Evolutionary conservation across 1,140 invertebrate species (phyloP).

Genomic region (Neoseiulus cucumeris): DNA sequence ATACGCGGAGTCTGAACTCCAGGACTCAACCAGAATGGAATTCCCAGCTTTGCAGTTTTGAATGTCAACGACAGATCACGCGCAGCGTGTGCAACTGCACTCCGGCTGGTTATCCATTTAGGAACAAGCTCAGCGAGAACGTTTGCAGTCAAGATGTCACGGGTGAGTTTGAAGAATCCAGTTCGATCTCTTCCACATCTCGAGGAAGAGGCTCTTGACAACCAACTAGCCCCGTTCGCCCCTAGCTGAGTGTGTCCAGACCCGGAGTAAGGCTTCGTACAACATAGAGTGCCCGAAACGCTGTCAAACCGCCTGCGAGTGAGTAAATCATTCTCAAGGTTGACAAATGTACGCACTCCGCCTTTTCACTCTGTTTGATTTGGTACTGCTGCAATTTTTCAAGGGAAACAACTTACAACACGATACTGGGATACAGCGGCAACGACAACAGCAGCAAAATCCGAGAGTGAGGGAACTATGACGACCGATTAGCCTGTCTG

Average conservation of each 20-base stretch:
- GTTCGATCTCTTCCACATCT: no score
- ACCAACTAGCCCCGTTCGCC: no score
- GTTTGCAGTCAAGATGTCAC: not conserved
- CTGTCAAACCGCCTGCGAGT: not conserved
- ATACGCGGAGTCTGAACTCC: not conserved
- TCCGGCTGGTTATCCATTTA: not conserved
- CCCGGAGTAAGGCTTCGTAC: not conserved
- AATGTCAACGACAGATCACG: not conserved
- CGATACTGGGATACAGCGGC: constrained; percentile 4
- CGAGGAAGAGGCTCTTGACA: no score
- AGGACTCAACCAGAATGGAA: not conserved
- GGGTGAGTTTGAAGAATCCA: not conserved
- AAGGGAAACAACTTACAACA: not conserved
- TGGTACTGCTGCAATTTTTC: not conserved
- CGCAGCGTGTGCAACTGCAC: not conserved
- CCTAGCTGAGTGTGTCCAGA: not conserved
- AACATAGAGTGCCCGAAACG: not conserved
- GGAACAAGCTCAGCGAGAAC: not conserved
- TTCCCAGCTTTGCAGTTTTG: not conserved
- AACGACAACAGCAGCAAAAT: not conserved
- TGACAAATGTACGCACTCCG: not conserved
- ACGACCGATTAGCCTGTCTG: no score
- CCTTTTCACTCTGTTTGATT: not conserved
- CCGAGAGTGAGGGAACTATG: no score
- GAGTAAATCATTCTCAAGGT: not conserved